A percentile compares a stretch with the other conserved stretches of the same genome.
phyloP scores from a whole-genome alignment of 1,140 invertebrate species.

The Trichoplusia ni region DNA sequence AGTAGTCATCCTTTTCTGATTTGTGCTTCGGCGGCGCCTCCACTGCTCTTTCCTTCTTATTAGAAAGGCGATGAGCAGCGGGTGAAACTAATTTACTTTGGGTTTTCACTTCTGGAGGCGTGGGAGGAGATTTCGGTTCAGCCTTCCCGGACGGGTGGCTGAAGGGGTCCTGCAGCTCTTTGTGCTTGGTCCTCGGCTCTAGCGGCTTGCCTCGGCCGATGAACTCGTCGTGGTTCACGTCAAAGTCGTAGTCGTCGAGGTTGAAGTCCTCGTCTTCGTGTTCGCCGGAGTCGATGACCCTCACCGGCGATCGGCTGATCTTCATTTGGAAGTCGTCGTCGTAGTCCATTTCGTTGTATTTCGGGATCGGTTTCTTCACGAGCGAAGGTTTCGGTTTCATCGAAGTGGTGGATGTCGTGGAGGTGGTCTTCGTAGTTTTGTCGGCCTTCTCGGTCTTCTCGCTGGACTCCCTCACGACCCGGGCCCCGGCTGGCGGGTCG shows the following conservation, averaged over 20 bases:
- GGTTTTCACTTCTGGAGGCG: slow-evolving; percentile 32
- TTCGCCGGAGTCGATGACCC: slow-evolving; percentile 53
- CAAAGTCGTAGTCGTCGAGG: slow-evolving; percentile 71
- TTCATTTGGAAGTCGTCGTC: slow-evolving; percentile 60
- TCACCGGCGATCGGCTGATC: slow-evolving; percentile 36
- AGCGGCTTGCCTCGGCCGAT: slow-evolving; percentile 59
- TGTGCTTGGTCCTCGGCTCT: slow-evolving; percentile 51
- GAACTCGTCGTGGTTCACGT: slow-evolving; percentile 70
- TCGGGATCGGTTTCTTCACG: slow-evolving; percentile 66
- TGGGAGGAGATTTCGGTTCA: neutral
- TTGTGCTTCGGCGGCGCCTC: slow-evolving; percentile 16
- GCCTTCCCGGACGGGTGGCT: neutral
- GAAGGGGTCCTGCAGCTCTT: slow-evolving; percentile 8
- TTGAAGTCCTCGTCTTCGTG: slow-evolving; percentile 74
- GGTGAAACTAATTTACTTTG: slow-evolving; percentile 30
- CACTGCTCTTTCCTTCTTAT: slow-evolving; percentile 28
- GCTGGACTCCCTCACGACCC: slow-evolving; percentile 23
- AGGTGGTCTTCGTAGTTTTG: slow-evolving; percentile 27
- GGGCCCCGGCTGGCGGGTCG: neutral
- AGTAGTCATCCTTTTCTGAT: slow-evolving; percentile 52
- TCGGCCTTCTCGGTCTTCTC: slow-evolving; percentile 24
- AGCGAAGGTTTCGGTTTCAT: slow-evolving; percentile 35
- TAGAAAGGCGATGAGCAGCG: neutral
- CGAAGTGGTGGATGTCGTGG: neutral
- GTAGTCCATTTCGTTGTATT: slow-evolving; percentile 56